A percentile compares a stretch with the other conserved stretches of the same genome.
phyloP scores from a whole-genome alignment of 1,140 invertebrate genomes.

The Vanessa tameamea region DNA sequence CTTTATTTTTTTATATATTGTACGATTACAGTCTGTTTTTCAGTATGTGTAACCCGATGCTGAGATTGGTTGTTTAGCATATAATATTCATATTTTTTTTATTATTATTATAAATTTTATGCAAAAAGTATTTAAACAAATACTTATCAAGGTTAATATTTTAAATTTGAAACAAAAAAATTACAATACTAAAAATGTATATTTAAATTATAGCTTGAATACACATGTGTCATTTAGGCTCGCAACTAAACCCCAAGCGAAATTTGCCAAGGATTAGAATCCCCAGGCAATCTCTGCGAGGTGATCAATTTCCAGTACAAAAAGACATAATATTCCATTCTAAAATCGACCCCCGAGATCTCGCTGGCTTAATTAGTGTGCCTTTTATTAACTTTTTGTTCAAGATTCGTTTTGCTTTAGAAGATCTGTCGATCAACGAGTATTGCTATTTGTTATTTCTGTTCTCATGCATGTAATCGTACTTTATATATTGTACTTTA shows the following conservation, averaged over 20 bases:
- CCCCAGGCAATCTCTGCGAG: conserved; percentile 45
- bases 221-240: conserved; percentile 21
- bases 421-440: background rate
- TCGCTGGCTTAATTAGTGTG: conserved; percentile 33
- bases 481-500: too few relatives aligned
- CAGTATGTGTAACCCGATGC: too few relatives aligned
- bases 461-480: background rate
- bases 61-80: too few relatives aligned
- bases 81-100: too few relatives aligned
- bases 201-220: conserved; percentile 14
- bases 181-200: background rate
- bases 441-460: background rate
- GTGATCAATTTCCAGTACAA: conserved; percentile 61
- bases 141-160: background rate
- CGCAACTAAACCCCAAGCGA: conserved; percentile 42
- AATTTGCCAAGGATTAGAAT: conserved; percentile 57
- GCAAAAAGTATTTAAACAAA: too few relatives aligned
- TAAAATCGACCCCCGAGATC: conserved; percentile 37
- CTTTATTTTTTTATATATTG: too few relatives aligned
- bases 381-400: conserved; percentile 24
- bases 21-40: too few relatives aligned
- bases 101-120: too few relatives aligned
- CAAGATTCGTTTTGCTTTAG: conserved; percentile 21
- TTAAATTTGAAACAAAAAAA: too few relatives aligned
- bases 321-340: conserved; percentile 58